Conservation (phyloP, 2,113 vertebrate species). For the Xenus cinereus region DNA sequence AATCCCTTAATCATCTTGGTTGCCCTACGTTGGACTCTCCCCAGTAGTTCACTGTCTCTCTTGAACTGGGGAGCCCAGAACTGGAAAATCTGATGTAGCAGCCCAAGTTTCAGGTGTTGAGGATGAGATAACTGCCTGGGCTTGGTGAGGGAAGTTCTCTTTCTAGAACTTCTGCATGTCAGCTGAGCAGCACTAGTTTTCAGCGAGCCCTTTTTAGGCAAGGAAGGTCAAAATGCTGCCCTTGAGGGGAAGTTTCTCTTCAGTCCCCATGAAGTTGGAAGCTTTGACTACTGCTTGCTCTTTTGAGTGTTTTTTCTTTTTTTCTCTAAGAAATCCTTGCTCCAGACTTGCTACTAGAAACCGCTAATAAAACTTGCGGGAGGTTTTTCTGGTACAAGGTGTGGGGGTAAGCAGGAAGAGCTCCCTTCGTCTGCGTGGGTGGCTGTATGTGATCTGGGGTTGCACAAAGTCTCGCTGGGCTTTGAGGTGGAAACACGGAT, state of each 20-base stretch:
- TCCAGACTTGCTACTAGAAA: slow-evolving; percentile 4
- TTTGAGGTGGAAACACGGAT: not conserved
- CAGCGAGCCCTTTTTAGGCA: not conserved
- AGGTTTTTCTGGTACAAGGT: not conserved
- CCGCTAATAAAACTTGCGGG: not conserved
- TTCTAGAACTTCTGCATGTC: not conserved
- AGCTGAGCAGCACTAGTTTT: not conserved
- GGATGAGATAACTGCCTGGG: fast-evolving
- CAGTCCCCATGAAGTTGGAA: not conserved
- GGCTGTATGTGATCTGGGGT: not conserved
- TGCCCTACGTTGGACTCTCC: too few relatives aligned
- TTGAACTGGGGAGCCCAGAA: too few relatives aligned
- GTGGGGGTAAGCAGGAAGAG: not conserved
- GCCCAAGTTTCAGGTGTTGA: fast-evolving
- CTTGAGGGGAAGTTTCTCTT: not conserved
- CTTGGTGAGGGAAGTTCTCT: fast-evolving
- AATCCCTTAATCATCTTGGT: too few relatives aligned
- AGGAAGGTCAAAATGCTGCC: not conserved
- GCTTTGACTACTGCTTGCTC: not conserved
- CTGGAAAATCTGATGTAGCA: too few relatives aligned
- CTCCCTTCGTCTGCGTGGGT: not conserved
- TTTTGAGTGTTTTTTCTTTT: not conserved
- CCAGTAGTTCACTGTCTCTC: too few relatives aligned
- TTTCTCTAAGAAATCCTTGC: not conserved
- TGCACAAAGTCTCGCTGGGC: not conserved